Evolutionary conservation across 2,113 vertebrate genomes (phyloP).

Genomic region (Upupa epops): DNA sequence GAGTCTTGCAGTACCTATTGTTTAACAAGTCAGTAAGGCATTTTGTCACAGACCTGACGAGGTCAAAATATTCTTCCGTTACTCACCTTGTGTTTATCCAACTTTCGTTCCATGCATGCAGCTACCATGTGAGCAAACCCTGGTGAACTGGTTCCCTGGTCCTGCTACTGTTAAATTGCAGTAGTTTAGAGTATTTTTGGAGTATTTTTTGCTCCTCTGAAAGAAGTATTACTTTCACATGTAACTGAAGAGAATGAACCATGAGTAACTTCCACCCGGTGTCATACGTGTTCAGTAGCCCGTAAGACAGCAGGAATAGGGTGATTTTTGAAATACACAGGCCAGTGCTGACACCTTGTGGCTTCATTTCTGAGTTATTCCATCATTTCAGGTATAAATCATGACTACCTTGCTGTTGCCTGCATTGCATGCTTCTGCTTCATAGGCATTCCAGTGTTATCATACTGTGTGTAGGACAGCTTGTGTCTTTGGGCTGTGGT

Average conservation of each 20-base stretch:
- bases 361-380: neutral
- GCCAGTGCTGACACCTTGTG: conserved; percentile 53
- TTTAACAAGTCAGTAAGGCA: rapidly evolving
- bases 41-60: neutral
- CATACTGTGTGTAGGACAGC: rapidly evolving
- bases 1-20: neutral
- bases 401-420: neutral
- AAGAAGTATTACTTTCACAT: neutral
- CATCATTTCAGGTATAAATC: neutral
- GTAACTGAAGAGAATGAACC: neutral
- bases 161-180: neutral
- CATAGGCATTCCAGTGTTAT: neutral
- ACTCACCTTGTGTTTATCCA: neutral
- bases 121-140: neutral
- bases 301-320: too few relatives aligned
- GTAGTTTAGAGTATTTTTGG: rapidly evolving
- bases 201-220: neutral
- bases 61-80: neutral
- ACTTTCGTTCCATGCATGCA: neutral
- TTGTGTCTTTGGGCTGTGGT: neutral
- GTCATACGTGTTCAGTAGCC: too few relatives aligned
- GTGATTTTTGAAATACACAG: neutral
- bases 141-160: neutral
- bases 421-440: neutral
- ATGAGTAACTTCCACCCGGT: too few relatives aligned